Base-by-base conservation (phyloP, 2,797 vertebrate genomes). In the Crossoptilon crossoptilon region DNA sequence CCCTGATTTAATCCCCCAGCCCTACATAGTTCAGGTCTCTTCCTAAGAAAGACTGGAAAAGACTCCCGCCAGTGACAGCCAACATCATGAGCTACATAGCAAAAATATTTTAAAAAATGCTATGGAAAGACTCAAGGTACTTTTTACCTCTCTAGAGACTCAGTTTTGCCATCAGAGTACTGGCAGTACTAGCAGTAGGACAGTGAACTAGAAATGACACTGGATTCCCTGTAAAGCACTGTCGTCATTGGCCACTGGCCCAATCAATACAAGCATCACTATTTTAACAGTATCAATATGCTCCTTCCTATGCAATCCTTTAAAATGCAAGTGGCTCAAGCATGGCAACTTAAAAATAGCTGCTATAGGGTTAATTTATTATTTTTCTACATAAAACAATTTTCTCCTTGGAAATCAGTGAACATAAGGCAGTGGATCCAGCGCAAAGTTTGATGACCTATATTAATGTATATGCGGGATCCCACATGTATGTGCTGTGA, bases 51-150 rank as follows among this genome's bases (percentile, higher is more conserved):
- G 2, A 79, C 17, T 44, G 10, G 44, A 44, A 68, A 58, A 71
- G 67, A 44, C 10, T 86, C 83, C 67, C 44, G 90, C 22, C 56
- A 75, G 14, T 55, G 59, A 29, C 12, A 85, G 84, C 43, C 89
- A 96, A 78, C 13, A 44, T 33, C 41, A 89, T 49, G 53, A 84
- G 79, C 75, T 95, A 87, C 55, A 92, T 26, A 60, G 78, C 71
- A 29, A 29, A 29, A 27, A 29, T 16, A 29, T 43, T 43, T 5
- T 4, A 91, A 84, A 85, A 86, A 94, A 53, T 48, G 60, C 74
- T 85, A 16, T 1, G 8, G 70, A 62, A 91, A 95, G 91, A 89
- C 68, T 91, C 55, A 82, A 89, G 59, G 59, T 59, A 86, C 75
- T 84, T 78, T 39, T 55, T 80, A 26, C 37, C 33, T 87, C 75